Percentiles rank a stretch among this genome's conserved stretches.
Evolutionary conservation across 2,797 vertebrate genomes (phyloP).

Genomic region (Pipistrellus pipistrellus): DNA sequence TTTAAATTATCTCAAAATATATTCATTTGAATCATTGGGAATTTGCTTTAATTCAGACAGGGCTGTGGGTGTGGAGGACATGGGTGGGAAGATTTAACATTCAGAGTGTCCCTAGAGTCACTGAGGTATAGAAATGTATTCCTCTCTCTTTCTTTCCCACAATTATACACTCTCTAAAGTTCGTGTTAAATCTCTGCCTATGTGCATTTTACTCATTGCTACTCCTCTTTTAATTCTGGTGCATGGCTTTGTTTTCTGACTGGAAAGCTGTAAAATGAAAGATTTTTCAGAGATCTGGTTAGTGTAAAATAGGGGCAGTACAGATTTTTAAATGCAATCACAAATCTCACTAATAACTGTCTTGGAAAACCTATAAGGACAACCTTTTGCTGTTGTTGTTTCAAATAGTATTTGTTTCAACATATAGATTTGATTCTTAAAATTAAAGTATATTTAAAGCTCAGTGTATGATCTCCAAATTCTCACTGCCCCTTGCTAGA

Average conservation of each 20-base stretch:
- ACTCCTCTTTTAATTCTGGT: conserved; percentile 16
- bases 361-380: background rate
- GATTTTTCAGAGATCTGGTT: background rate
- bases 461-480: background rate
- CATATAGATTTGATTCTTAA: background rate
- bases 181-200: conserved; percentile 17
- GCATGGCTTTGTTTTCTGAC: background rate
- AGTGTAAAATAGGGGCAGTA: background rate
- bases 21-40: conserved; percentile 39
- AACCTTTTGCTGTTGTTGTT: background rate
- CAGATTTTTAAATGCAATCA: background rate
- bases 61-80: background rate
- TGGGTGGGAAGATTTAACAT: conserved; percentile 34
- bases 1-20: conserved; percentile 73
- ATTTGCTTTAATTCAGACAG: conserved; percentile 45
- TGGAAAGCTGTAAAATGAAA: background rate
- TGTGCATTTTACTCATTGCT: background rate
- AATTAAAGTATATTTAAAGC: background rate
- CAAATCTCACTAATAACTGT: background rate
- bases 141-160: conserved; percentile 34
- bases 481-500: accelerated
- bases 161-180: conserved; percentile 12
- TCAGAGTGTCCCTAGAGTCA: conserved; percentile 13
- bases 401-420: background rate
- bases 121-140: conserved; percentile 54